These are phyloP conservation scores for Pyrrhia umbra DNA, from an alignment of 2,888 invertebrate genomes.

Conservation along the genomic window DNA sequence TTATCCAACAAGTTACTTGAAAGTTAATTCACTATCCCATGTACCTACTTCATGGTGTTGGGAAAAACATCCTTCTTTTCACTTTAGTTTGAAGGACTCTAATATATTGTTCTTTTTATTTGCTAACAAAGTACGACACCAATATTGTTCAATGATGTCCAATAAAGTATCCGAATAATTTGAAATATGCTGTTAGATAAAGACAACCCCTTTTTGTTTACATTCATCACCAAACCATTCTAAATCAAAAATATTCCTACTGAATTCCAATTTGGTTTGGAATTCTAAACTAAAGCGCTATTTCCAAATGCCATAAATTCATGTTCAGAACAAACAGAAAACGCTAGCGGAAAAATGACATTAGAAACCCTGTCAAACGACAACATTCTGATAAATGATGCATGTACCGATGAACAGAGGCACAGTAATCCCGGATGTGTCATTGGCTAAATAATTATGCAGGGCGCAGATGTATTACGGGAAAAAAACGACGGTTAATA, in stretches of 20 bases:
- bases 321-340: slow-evolving; percentile 55
- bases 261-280: slow-evolving; percentile 40
- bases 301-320: slow-evolving; percentile 57
- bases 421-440: slow-evolving; percentile 53
- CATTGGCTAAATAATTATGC: slow-evolving; percentile 57
- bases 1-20: slow-evolving; percentile 59
- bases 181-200: background rate
- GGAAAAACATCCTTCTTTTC: slow-evolving; percentile 32
- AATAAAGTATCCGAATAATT: background rate
- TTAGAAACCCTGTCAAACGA: slow-evolving; percentile 56
- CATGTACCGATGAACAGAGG: slow-evolving; percentile 46
- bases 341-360: slow-evolving; percentile 48
- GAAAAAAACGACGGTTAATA: slow-evolving; percentile 38
- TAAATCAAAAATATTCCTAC: slow-evolving; percentile 47
- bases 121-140: background rate
- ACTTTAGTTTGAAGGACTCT: slow-evolving; percentile 27
- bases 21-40: slow-evolving; percentile 62
- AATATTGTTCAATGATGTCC: background rate
- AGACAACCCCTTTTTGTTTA: slow-evolving; percentile 13
- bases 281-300: slow-evolving; percentile 37
- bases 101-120: slow-evolving; percentile 25
- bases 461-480: slow-evolving; percentile 30
- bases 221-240: slow-evolving; percentile 29
- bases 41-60: slow-evolving; percentile 49
- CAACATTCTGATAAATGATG: slow-evolving; percentile 54